Evolutionary conservation across 2,113 vertebrate species (phyloP).

Genomic region (Actinemys pallida): DNA sequence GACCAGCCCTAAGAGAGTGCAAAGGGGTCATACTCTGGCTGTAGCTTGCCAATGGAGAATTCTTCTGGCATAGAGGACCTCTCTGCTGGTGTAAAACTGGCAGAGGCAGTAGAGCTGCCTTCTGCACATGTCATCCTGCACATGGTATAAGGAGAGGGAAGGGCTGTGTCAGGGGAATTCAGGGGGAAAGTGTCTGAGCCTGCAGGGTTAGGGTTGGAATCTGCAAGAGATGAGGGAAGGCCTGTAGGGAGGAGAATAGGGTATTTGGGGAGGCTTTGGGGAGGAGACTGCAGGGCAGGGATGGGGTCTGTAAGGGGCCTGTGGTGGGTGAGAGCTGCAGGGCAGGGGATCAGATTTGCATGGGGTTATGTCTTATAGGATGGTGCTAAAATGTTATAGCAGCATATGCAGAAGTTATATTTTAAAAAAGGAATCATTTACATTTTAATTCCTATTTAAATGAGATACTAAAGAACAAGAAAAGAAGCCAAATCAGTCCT

Average conservation of each 20-base stretch:
- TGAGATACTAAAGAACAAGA: neutral
- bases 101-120: neutral
- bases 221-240: neutral
- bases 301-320: neutral
- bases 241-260: neutral
- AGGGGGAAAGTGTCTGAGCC: neutral
- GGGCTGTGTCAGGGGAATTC: neutral
- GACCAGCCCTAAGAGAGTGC: neutral
- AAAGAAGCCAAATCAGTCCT: constrained; percentile 1
- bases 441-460: constrained; percentile 29
- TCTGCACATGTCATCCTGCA: neutral
- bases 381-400: neutral
- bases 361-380: neutral
- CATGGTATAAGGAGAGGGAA: neutral
- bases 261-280: neutral
- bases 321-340: neutral
- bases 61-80: neutral
- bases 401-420: no score
- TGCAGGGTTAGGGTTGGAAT: neutral
- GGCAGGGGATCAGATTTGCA: neutral
- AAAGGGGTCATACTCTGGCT: neutral
- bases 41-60: neutral
- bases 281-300: neutral
- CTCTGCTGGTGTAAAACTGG: neutral
- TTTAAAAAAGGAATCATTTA: neutral